Percentiles rank a stretch among this genome's conserved stretches.
Evolutionary conservation across 1,140 invertebrate genomes (phyloP).

Genomic region (Agrilus planipennis): DNA sequence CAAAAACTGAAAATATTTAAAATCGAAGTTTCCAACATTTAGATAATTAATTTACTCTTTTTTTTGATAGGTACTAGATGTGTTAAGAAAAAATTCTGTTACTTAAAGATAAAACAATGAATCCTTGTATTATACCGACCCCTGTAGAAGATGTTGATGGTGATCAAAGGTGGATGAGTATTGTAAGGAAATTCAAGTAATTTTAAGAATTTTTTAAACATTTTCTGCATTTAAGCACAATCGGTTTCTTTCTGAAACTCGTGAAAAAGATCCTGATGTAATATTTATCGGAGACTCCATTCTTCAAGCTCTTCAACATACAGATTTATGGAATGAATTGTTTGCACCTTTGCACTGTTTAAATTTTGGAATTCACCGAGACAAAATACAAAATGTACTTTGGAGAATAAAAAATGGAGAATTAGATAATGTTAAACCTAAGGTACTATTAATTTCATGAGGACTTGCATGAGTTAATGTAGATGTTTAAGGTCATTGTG

Average conservation of each 20-base stretch:
- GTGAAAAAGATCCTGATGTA: constrained; percentile 82
- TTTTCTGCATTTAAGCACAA: constrained; percentile 53
- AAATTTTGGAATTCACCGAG: constrained; percentile 82
- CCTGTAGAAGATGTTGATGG: constrained; percentile 31
- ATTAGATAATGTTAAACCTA: constrained; percentile 75
- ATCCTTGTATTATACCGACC: constrained; percentile 24
- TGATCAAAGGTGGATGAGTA: constrained; percentile 33
- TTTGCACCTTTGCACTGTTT: constrained; percentile 80
- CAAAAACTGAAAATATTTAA: too few relatives aligned
- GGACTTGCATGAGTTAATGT: too few relatives aligned
- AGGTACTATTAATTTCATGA: constrained; percentile 41
- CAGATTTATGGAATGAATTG: constrained; percentile 72
- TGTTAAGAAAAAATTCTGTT: too few relatives aligned
- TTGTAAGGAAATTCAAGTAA: constrained; percentile 22
- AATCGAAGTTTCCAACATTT: too few relatives aligned
- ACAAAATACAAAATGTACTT: constrained; percentile 76
- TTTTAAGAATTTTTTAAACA: background rate
- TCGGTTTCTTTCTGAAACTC: constrained; percentile 64
- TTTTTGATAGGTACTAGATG: too few relatives aligned
- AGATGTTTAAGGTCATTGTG: constrained; percentile 62
- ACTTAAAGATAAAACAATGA: too few relatives aligned
- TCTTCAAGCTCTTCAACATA: constrained; percentile 62
- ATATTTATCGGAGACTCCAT: constrained; percentile 82
- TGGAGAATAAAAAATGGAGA: constrained; percentile 84
- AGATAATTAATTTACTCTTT: too few relatives aligned